Evolutionary conservation across 2,888 invertebrate species (phyloP).

Genomic region (Fragum whitleyi): DNA sequence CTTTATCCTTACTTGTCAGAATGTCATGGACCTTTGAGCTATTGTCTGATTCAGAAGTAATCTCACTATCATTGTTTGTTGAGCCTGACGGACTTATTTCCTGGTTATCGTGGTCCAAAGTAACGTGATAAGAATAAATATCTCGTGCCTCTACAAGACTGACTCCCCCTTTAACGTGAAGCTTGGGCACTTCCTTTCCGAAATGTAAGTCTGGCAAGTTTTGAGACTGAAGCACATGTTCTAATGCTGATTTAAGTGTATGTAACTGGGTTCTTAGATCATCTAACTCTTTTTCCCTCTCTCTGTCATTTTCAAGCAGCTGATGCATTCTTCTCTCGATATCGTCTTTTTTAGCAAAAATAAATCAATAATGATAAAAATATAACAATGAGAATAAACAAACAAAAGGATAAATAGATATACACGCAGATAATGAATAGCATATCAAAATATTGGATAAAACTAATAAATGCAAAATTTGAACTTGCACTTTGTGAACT

Average conservation of each 20-base stretch:
- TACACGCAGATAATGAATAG: too few relatives aligned
- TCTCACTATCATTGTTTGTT: too few relatives aligned
- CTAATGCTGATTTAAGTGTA: background rate
- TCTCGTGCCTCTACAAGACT: background rate
- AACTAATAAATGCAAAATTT: too few relatives aligned
- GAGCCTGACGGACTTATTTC: background rate
- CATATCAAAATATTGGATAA: too few relatives aligned
- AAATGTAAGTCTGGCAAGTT: background rate
- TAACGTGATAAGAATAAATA: background rate
- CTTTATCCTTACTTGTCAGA: too few relatives aligned
- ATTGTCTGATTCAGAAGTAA: too few relatives aligned
- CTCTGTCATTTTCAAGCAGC: background rate
- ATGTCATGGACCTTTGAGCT: too few relatives aligned
- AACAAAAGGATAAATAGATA: too few relatives aligned
- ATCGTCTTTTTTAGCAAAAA: background rate
- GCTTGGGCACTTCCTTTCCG: background rate
- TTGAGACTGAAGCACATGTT: background rate
- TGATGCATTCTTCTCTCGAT: background rate
- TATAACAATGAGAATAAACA: too few relatives aligned
- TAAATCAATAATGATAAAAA: too few relatives aligned
- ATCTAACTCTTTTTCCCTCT: background rate
- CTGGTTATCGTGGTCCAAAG: background rate
- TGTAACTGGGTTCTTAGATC: background rate
- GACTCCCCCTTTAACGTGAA: background rate
- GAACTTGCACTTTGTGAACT: too few relatives aligned